Conservation (phyloP, 2,113 vertebrate species). For the Gymnarchus niloticus region DNA sequence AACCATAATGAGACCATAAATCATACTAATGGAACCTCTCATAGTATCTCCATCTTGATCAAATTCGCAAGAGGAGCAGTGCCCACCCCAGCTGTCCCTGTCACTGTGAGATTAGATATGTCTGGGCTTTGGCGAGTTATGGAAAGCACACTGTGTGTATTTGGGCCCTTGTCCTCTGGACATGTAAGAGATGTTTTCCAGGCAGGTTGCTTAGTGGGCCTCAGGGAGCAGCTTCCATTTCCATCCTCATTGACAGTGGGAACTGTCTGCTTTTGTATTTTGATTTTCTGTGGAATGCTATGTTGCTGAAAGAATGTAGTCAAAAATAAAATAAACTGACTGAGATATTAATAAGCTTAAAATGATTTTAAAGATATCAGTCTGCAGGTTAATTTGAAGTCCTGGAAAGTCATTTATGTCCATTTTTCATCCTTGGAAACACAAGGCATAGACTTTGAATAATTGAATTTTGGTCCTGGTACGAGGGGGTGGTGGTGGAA, state of each 20-base stretch:
- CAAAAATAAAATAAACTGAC: not conserved
- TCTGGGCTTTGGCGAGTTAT: conserved; percentile 22
- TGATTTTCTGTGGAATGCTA: not conserved
- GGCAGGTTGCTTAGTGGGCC: not conserved
- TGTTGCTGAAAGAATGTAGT: not conserved
- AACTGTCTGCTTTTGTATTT: not conserved
- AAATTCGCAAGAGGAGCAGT: conserved; percentile 53
- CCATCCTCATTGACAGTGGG: not conserved
- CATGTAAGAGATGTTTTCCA: not conserved
- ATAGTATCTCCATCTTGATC: conserved; percentile 65
- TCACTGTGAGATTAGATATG: conserved; percentile 28
- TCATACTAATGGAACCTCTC: conserved; percentile 67
- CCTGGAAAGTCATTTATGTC: not conserved
- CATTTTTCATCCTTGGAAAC: not conserved
- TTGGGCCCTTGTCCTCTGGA: not conserved
- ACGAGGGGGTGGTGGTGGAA: not conserved
- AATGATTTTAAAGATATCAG: not conserved
- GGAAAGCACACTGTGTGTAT: not conserved
- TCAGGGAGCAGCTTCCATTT: not conserved
- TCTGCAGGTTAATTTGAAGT: not conserved
- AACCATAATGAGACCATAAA: conserved; percentile 70
- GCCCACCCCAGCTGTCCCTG: conserved; percentile 27
- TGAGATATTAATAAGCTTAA: not conserved
- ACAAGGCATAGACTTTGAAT: not conserved
- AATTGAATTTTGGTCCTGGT: not conserved